A percentile compares a stretch with the other conserved stretches of the same genome.
These are phyloP conservation scores for Physeter macrocephalus DNA, from an alignment of 2,113 vertebrate genomes.

Conservation along the genomic window DNA sequence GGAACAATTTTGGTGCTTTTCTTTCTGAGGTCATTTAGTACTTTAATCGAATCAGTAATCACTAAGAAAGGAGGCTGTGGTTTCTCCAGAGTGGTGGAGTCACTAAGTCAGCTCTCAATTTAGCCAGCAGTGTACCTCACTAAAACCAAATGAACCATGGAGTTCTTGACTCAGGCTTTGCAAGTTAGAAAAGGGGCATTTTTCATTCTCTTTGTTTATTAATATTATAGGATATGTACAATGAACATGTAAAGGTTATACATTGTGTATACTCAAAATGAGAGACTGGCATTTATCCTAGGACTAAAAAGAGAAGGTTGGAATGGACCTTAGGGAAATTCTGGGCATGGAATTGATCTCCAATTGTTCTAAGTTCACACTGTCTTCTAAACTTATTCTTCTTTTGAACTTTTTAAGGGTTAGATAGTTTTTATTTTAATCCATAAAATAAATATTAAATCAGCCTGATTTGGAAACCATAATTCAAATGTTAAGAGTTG, in stretches of 20 bases:
- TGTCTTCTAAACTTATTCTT: background rate
- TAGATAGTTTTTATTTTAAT: background rate
- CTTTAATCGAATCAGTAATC: background rate
- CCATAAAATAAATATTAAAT: background rate
- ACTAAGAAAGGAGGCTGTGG: background rate
- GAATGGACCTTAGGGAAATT: background rate
- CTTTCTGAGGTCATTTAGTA: background rate
- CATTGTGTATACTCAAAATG: background rate
- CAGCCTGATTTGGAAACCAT: background rate
- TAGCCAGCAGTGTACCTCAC: background rate
- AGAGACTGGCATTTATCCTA: conserved; percentile 15
- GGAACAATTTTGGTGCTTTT: background rate
- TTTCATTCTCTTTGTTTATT: conserved; percentile 29
- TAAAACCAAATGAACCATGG: background rate
- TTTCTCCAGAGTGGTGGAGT: background rate
- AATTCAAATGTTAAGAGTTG: background rate
- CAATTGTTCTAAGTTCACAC: background rate
- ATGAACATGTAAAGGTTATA: conserved; percentile 17
- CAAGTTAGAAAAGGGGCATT: background rate
- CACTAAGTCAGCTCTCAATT: background rate
- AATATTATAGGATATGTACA: conserved; percentile 9
- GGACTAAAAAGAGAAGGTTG: conserved; percentile 16
- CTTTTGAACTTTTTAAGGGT: background rate
- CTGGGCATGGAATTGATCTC: conserved; percentile 5
- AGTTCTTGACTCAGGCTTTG: background rate